Base-by-base conservation (phyloP, 1,140 invertebrate species). In the Drosophila pseudoobscura region DNA sequence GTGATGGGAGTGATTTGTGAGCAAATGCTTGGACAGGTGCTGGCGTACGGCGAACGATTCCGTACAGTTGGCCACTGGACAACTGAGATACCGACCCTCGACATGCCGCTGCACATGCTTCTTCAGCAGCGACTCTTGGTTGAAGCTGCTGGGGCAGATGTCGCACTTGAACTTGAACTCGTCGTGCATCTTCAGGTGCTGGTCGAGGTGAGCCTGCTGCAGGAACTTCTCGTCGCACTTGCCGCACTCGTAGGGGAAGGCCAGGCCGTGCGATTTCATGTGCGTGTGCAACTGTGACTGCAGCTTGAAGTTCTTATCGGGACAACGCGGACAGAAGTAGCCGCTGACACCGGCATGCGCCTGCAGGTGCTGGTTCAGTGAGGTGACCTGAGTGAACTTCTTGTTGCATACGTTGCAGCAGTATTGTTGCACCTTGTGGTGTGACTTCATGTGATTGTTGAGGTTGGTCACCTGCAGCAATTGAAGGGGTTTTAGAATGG, bases 391-490 rank as follows among this genome's bases (percentile, higher is more conserved):
- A 0, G 91, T 91, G 61, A 92, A 92, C 56, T 91, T 91, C 47
- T 91, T 90, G 57, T 89, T 89, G 74, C 91, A 92, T 29, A 91
- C 90, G 56, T 91, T 92, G 75, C 91, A 92, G 51, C 89, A 91
- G 46, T 91, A 92, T 51, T 92, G 91, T 29, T 92, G 91, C 51
- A 92, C 91, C 77, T 92, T 92, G 29, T 92, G 91, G 53, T 92
- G 91, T 15, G 91, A 91, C 69, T 92, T 92, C 91, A 92, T 92
- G 55, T 92, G 91, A 61, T 92, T 92, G 66, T 92, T 92, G 6
- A 92, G 70, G 69, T 92, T 92, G 57, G 91, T 92, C 41, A 91
- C 91, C 90, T 91, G 41, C 35, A 11, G 35, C 0, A 46, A 60
- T 47, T 35, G 6, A 64, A 9, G 9, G 3, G 4, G 11, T 13